These are phyloP conservation scores for Helicolenus hilgendorfi DNA, from an alignment of 2,797 vertebrate species.

Conservation along the genomic window DNA sequence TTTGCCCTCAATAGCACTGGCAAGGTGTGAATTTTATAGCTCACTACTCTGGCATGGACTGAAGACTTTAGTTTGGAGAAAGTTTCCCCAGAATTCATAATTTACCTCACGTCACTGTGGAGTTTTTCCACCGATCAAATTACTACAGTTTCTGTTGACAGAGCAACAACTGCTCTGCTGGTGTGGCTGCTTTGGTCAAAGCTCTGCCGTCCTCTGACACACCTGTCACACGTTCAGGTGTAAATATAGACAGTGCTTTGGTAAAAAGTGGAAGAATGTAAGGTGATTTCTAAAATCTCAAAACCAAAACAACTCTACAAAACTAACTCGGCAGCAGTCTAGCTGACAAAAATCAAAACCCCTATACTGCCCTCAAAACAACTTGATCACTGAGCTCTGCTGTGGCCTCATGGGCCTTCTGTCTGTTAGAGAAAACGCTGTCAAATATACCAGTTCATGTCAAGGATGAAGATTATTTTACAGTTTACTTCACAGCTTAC, in stretches of 20 bases:
- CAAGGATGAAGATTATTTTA: neutral
- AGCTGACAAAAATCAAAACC: neutral
- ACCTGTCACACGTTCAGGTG: neutral
- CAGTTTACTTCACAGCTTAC: neutral
- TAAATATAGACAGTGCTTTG: neutral
- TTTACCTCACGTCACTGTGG: neutral
- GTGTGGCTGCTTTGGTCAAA: neutral
- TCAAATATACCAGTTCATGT: neutral
- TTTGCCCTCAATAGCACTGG: slow-evolving; percentile 72
- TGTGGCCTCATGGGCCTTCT: neutral
- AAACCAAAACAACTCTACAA: neutral
- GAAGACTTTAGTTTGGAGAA: neutral
- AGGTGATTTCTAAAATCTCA: neutral
- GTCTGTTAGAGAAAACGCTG: neutral
- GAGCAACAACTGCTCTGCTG: neutral
- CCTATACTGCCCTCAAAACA: neutral
- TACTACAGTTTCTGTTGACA: neutral
- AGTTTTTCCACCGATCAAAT: neutral
- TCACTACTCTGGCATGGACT: neutral
- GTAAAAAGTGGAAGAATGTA: neutral
- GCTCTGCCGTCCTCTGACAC: neutral
- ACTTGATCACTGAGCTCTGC: neutral
- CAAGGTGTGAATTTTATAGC: neutral
- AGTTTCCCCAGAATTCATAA: slow-evolving; percentile 25
- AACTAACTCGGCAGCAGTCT: neutral